phyloP scores from a whole-genome alignment of 2,113 vertebrate species.

The Galeopterus variegatus region DNA sequence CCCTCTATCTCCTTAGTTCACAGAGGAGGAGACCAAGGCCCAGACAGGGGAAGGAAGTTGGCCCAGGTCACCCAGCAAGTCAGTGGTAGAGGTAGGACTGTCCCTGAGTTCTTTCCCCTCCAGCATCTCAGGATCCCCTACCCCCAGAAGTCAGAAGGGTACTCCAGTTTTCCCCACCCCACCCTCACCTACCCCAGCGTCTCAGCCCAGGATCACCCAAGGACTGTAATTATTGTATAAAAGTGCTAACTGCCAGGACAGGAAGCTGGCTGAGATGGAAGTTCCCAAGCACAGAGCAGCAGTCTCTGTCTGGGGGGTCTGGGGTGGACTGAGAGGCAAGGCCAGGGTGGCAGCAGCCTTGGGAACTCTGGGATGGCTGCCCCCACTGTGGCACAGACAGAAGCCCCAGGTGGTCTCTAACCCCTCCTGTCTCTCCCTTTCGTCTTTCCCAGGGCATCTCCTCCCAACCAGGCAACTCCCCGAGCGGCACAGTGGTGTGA shows the following conservation, averaged over 20 bases:
- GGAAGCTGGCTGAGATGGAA: neutral
- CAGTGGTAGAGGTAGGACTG: constrained; percentile 85
- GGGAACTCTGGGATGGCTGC: neutral
- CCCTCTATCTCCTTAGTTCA: constrained; percentile 81
- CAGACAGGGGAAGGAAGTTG: constrained; percentile 83
- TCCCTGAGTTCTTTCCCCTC: neutral
- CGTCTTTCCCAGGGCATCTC: constrained; percentile 89
- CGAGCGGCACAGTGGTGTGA: constrained; percentile 96
- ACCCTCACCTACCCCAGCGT: neutral
- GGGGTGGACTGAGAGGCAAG: neutral
- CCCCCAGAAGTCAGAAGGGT: neutral
- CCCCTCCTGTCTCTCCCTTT: constrained; percentile 46
- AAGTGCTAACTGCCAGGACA: neutral
- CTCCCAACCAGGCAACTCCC: constrained; percentile 94
- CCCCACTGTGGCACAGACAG: neutral
- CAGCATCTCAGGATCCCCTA: neutral
- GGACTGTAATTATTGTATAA: neutral
- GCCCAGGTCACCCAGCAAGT: constrained; percentile 84
- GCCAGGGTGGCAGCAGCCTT: neutral
- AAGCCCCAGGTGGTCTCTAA: constrained; percentile 61
- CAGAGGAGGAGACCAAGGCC: constrained; percentile 81
- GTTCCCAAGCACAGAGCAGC: neutral
- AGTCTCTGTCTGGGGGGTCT: neutral
- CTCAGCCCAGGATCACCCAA: neutral
- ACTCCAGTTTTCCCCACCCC: neutral